Percentiles rank a stretch among this genome's conserved stretches.
Evolutionary conservation across 2,888 invertebrate species (phyloP).

Genomic region (Oligia fasciuncula): DNA sequence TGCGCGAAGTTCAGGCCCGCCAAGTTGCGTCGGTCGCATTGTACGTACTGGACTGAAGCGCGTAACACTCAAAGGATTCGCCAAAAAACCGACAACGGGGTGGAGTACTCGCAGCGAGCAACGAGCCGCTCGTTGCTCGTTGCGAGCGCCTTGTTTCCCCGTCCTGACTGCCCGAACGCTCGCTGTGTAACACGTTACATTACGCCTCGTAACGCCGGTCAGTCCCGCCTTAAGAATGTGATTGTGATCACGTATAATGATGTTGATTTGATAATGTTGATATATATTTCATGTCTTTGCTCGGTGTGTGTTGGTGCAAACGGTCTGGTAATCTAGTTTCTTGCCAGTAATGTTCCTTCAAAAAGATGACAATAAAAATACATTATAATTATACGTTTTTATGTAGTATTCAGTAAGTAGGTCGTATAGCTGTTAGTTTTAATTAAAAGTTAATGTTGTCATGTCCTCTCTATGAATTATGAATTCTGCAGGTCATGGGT

Average conservation of each 20-base stretch:
- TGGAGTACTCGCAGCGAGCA: too few relatives aligned
- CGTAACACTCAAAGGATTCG: too few relatives aligned
- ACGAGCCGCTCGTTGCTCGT: too few relatives aligned
- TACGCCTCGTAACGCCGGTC: too few relatives aligned
- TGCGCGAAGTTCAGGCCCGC: too few relatives aligned
- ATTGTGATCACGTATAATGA: background rate
- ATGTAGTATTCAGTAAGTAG: background rate
- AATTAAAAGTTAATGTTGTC: background rate
- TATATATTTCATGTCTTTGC: background rate
- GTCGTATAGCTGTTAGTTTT: background rate
- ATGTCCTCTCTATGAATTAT: background rate
- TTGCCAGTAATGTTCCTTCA: slow-evolving; percentile 18
- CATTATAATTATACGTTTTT: background rate
- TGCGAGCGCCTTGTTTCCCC: too few relatives aligned
- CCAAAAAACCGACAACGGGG: too few relatives aligned
- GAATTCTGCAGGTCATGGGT: background rate
- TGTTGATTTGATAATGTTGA: background rate
- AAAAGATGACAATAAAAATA: background rate
- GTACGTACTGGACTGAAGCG: too few relatives aligned
- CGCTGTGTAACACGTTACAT: too few relatives aligned
- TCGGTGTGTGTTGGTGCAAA: background rate
- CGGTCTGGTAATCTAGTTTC: background rate
- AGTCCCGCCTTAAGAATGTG: too few relatives aligned
- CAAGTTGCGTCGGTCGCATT: too few relatives aligned
- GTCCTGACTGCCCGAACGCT: too few relatives aligned